Evolutionary conservation across 2,113 vertebrate species (phyloP), one percentile per base, ranked within the genome.

Genomic region (Thalassarche chlororhynchos): DNA sequence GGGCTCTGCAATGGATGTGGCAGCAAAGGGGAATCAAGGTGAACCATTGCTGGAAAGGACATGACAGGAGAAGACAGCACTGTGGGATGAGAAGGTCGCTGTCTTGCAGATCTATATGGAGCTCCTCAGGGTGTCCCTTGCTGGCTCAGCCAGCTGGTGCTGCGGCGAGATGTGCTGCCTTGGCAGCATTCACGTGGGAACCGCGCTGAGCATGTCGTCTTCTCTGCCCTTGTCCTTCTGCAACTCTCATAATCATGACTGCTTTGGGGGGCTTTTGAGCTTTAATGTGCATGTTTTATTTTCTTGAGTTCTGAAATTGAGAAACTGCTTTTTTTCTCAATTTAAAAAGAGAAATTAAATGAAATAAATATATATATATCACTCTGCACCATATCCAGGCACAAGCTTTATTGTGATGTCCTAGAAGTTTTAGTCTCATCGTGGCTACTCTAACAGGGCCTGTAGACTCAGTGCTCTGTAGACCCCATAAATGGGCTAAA

Each of bases 181-280:
- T 3, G 54, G 54, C 2, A 42, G 42, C 19, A 2, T 47, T 29
- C 26, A 5, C 2, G 0, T 36, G 74, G 55, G 42, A 47, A 31
- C 34, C 5, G 4, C 19, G 0, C 6, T 2, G 42, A 28, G 42
- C 2, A 18, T 3, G 4, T 26, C 52, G 38, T 44, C 34, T 34
- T 11, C 71, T n/a, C 54, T 31, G 55, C 34, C 19, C 15, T 61
- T 17, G 34, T 61, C 55, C 14, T 28, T 29, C 42, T 7, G 26
- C 12, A 24, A 5, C 28, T 24, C 25, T n/a, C 8, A 3, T 52
- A 25, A 34, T 34, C 3, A 0, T 5, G 14, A 1, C 14, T 28
- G 28, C 46, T 8, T n/a, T 24, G 6, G 6, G 28, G 44, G 65
- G 23, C 12, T 82, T 61, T 28, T 21, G 42, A 51, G 58, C 46